Base-by-base conservation (phyloP, 2,113 vertebrate genomes). In the Lepisosteus osseus region DNA sequence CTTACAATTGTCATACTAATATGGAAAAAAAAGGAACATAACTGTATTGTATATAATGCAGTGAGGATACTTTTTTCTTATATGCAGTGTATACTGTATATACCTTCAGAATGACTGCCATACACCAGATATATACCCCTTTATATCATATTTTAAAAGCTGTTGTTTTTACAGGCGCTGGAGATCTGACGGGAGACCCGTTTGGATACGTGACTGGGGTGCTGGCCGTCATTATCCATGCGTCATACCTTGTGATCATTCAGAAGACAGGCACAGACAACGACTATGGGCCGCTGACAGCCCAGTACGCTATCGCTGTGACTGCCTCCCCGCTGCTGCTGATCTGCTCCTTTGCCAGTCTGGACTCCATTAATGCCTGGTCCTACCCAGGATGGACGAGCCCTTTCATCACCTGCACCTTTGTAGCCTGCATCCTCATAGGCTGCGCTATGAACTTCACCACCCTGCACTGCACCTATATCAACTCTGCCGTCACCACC, bases 381-480 rank as follows among this genome's bases (percentile, higher is more conserved):
- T 85, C 93, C 0, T 99, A 95, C 71, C 92, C 93, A 0, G 96
- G 95, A 40, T 99, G 97, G 97, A 91, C 85, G 73, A 93, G 97
- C 74, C 94, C 95, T 0, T 77, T 78, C 72, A 93, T 99, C 91
- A 90, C 93, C 0, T 86, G 87, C 85, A 95, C 94, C 86, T 98
- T 99, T 84, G 57, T 89, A 13, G 76, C 89, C 77, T 97, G 96
- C 61, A 74, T 97, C 73, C 65, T 97, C 74, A 95, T 99, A 68
- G 97, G 97, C 86, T 97, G 97, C n/a, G 96, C 95, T 84, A 99
- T 99, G 96, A 98, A 98, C 89, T 99, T 99, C 87, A 99, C 97
- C 80, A 99, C 97, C 3, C 88, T 98, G 54, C 96, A 99, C 80
- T 99, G 97, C 81, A 99, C 97, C 72, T 99, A 98, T 85, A 95